A percentile compares a stretch with the other conserved stretches of the same genome.
These are phyloP conservation scores for Macaca nemestrina DNA, from an alignment of 2,113 vertebrate species.

Conservation along the genomic window DNA sequence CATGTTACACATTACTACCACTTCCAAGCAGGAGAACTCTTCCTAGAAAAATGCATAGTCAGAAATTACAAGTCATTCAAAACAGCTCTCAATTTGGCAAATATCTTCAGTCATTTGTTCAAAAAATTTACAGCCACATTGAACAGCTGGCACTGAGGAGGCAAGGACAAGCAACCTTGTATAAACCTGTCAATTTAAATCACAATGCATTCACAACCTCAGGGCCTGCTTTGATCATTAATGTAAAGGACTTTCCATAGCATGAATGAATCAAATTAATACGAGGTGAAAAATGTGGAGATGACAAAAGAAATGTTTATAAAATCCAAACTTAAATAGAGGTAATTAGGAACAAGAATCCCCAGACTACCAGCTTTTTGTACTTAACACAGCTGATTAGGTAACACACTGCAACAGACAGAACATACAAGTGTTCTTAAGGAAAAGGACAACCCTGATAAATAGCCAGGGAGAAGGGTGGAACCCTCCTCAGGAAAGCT, in stretches of 20 bases:
- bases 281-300: slow-evolving; percentile 77
- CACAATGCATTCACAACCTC: slow-evolving; percentile 57
- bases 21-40: not conserved
- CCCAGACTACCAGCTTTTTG: not conserved
- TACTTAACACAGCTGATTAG: not conserved
- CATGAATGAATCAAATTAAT: slow-evolving; percentile 80
- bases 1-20: not conserved
- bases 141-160: slow-evolving; percentile 66
- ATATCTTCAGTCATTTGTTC: slow-evolving; percentile 45
- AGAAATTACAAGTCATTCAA: slow-evolving; percentile 23
- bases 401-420: not conserved
- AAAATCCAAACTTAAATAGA: slow-evolving; percentile 49
- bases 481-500: not conserved
- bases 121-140: slow-evolving; percentile 54
- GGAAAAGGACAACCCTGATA: not conserved
- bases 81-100: slow-evolving; percentile 23
- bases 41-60: not conserved
- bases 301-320: slow-evolving; percentile 75
- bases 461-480: not conserved
- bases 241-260: slow-evolving; percentile 68
- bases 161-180: slow-evolving; percentile 69
- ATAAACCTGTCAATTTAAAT: slow-evolving; percentile 76
- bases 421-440: not conserved
- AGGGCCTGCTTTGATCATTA: slow-evolving; percentile 76
- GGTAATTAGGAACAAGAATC: slow-evolving; percentile 30